Base-by-base conservation (phyloP, 2,113 vertebrate genomes). In the Ctenomys sociabilis region DNA sequence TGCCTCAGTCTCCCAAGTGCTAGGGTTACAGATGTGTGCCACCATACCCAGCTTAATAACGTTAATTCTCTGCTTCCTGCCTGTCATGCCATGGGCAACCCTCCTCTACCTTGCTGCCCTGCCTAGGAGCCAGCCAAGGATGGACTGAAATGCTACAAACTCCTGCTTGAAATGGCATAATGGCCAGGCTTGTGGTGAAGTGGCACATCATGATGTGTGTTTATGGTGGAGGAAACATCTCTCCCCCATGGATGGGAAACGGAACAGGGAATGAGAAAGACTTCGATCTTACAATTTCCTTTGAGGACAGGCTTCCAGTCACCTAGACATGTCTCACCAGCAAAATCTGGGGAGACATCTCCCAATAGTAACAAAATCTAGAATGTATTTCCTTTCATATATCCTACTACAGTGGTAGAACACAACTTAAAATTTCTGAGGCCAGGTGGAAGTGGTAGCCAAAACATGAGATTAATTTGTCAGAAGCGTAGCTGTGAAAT, bases 301-400 rank as follows among this genome's bases (percentile, higher is more conserved):
- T 45, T 77, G 43, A 77, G 40, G 73, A 28, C n/a, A 75, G 40
- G 73, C 40, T 77, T 28, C 40, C 13, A 45, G 16, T 75, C 40
- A 77, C 43, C 73, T 45, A 45, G 22, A 43, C 22, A 77, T 13
- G 14, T 45, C 40, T 43, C 73, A 77, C 40, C 73, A 45, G 26
- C 73, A 28, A 77, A 77, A 28, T 45, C 45, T 45, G 24, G 12
- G 9, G 49, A 49, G 49, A 49, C 49, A 49, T 49, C 7, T 49
- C 49, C 49, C 49, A 49, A 49, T 49, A 49, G 49, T 49, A 49
- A 49, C 49, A 49, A 49, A 9, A 49, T 77, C 73, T 6, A 85
- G 26, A 87, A 84, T 21, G 8, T 28, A 90, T 64, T 93, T 96
- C 54, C 70, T 88, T 82, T 83, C 57, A 52, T 83, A 87, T 92